Evolutionary conservation across 1,140 invertebrate genomes (phyloP).

Genomic region (Helicoverpa armigera): DNA sequence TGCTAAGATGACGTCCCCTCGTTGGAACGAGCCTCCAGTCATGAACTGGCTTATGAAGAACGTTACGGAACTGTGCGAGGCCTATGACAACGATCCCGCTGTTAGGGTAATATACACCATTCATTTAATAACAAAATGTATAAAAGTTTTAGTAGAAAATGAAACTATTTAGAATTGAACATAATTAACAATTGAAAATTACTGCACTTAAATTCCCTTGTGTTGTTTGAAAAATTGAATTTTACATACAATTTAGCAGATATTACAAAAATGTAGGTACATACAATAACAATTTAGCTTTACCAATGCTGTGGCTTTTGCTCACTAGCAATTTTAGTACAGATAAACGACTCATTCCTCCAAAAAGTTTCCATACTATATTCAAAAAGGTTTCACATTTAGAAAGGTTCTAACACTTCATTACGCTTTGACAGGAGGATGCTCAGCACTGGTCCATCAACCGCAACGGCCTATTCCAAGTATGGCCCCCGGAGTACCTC

Average conservation of each 20-base stretch:
- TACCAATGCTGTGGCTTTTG: too few relatives aligned
- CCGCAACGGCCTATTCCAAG: constrained; percentile 52
- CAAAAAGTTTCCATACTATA: too few relatives aligned
- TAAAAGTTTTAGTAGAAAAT: too few relatives aligned
- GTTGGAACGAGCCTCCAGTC: constrained; percentile 61
- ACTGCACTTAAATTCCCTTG: too few relatives aligned
- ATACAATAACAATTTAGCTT: too few relatives aligned
- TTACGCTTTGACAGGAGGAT: neutral
- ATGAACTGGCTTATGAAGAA: constrained; percentile 63
- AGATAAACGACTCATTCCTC: too few relatives aligned
- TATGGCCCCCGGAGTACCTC: constrained; percentile 58
- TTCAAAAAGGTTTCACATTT: neutral
- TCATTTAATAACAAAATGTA: neutral
- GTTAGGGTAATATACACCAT: constrained; percentile 38
- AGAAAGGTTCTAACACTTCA: neutral
- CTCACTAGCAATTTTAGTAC: too few relatives aligned
- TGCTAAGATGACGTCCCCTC: constrained; percentile 55
- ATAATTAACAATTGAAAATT: too few relatives aligned
- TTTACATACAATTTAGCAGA: too few relatives aligned
- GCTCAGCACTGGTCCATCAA: neutral
- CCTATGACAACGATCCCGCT: constrained; percentile 48
- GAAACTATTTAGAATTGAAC: too few relatives aligned
- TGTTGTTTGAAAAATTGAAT: too few relatives aligned
- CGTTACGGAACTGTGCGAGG: constrained; percentile 49
- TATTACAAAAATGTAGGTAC: too few relatives aligned